phyloP scores from a whole-genome alignment of 2,113 vertebrate genomes.

The Rhinoptilus africanus region DNA sequence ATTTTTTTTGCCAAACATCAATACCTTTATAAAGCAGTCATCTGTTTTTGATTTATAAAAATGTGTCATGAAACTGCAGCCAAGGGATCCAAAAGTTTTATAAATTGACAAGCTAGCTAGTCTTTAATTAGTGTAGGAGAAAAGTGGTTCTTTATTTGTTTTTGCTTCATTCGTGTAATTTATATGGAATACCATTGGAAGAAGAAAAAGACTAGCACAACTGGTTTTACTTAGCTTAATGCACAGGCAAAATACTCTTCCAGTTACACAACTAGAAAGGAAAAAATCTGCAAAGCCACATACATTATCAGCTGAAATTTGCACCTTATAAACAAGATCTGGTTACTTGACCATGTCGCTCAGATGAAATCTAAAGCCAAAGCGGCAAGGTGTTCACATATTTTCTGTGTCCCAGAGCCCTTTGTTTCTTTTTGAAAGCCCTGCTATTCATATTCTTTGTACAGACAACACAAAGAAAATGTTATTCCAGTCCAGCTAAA shows the following conservation, averaged over 20 bases:
- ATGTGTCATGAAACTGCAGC: constrained; percentile 45
- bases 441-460: not conserved
- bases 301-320: constrained; percentile 45
- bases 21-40: constrained; percentile 56
- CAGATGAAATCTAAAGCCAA: constrained; percentile 19
- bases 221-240: constrained; percentile 57
- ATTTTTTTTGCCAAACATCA: constrained; percentile 45
- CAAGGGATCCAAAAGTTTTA: constrained; percentile 51
- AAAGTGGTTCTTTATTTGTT: constrained; percentile 56
- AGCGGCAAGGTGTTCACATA: not conserved
- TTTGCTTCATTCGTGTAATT: constrained; percentile 44
- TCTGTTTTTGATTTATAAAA: constrained; percentile 67
- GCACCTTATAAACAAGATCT: constrained; percentile 50
- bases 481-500: constrained; percentile 13
- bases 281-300: constrained; percentile 52
- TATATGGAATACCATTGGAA: constrained; percentile 26
- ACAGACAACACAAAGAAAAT: not conserved
- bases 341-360: constrained; percentile 39
- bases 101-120: constrained; percentile 61
- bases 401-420: constrained; percentile 14
- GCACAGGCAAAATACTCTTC: constrained; percentile 21
- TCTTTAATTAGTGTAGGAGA: constrained; percentile 65
- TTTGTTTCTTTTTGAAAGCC: constrained; percentile 33
- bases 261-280: constrained; percentile 14
- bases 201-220: constrained; percentile 20